Base-by-base conservation (phyloP, 2,113 vertebrate genomes). In the Platichthys stellatus region DNA sequence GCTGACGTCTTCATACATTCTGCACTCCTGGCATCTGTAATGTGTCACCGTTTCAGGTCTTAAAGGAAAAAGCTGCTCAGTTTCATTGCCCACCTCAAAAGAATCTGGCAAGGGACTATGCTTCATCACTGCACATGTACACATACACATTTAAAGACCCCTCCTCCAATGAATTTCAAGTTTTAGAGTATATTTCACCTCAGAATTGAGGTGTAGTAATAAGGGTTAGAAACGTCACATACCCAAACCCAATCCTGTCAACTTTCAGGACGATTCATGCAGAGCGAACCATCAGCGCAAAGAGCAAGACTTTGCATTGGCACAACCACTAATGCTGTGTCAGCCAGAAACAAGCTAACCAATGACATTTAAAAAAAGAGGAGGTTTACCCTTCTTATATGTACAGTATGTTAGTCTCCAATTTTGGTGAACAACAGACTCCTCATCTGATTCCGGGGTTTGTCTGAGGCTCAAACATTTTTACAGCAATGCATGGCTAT, bases 1-100 rank as follows among this genome's bases (percentile, higher is more conserved):
- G 7, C 43, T 65, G 45, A 71, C 54, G 3, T 67, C 56, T 35
- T 35, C 58, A 35, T 66, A 23, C 49, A 58, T 54, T n/a, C 64
- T n/a, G 4, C 58, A 76, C 63, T 82, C 76, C 76, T 70, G 76
- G 73, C 63, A 87, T 85, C 60, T 77, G 66, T 73, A 73, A 73
- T 78, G 71, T 84, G 80, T 85, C 80, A 85, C 68, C 54, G 73
- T 82, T 69, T 65, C 66, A 59, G 61, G 38, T 71, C 74, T 4
- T 13, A 54, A 72, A 75, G 69, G 31, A 38, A 10, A 53, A 81
- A 78, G 35, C 63, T 68, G 67, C 69, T 69, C 20, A 72, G 12
- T 77, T 87, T 87, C 60, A 82, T 5, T 21, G 2, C 43, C 15
- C 62, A 86, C 63, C 61, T 80, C 71, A 74, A 49, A 40, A 8